Evolutionary conservation across 92 coral and sea anemone genomes (phyloP).

Genomic region (Parazoanthus atlanticus): DNA sequence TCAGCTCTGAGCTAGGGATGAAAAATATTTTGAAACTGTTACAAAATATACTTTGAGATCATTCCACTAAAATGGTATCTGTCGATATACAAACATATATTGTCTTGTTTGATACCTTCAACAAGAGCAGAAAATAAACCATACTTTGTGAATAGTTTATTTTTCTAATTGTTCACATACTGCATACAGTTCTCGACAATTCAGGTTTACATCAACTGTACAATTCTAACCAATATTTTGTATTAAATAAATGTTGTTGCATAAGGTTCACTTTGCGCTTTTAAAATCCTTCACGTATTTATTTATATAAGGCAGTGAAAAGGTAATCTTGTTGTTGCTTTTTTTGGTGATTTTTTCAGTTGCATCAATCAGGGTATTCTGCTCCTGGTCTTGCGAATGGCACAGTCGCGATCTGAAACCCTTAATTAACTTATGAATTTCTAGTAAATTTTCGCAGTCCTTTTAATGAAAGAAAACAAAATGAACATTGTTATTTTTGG

Average conservation of each 20-base stretch:
- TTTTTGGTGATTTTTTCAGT: not conserved
- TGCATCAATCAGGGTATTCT: not conserved
- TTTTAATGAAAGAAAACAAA: too few relatives aligned
- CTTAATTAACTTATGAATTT: too few relatives aligned
- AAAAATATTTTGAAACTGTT: not conserved
- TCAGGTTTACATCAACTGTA: not conserved
- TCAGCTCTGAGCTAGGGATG: not conserved
- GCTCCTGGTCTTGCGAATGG: not conserved
- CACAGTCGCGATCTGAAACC: not conserved
- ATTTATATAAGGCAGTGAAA: not conserved
- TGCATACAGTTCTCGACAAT: too few relatives aligned
- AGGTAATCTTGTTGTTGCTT: too few relatives aligned
- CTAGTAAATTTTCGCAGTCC: not conserved
- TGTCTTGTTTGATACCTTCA: too few relatives aligned
- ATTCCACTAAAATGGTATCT: not conserved
- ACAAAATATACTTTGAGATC: not conserved
- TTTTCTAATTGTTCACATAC: too few relatives aligned
- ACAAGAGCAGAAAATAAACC: too few relatives aligned
- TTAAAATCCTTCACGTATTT: too few relatives aligned
- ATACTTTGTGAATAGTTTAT: too few relatives aligned
- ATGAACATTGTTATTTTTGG: not conserved
- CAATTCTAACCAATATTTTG: too few relatives aligned
- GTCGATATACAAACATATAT: too few relatives aligned
- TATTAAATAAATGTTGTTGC: not conserved
- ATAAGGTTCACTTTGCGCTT: not conserved